phyloP scores from a whole-genome alignment of 2,113 vertebrate genomes.

The Atherinomorus stipes region DNA sequence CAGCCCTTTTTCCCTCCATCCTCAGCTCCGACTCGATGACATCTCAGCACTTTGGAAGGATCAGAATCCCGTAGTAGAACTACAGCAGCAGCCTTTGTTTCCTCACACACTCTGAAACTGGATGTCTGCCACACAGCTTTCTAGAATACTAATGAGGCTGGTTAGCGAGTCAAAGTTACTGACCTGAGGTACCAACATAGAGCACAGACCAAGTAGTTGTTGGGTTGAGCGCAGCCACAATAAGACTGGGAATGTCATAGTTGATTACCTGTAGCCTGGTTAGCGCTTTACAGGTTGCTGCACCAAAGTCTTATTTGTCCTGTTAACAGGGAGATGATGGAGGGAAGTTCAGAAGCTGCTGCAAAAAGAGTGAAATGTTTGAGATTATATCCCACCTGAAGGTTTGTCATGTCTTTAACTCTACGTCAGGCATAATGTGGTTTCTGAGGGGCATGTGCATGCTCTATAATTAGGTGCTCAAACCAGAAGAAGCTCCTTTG shows the following conservation, averaged over 20 bases:
- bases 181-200: slow-evolving; percentile 70
- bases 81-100: slow-evolving; percentile 52
- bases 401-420: slow-evolving; percentile 1
- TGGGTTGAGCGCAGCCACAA: slow-evolving; percentile 45
- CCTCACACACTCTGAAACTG: slow-evolving; percentile 56
- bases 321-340: not conserved
- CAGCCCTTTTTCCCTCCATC: not conserved
- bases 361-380: slow-evolving; percentile 19
- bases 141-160: slow-evolving; percentile 80
- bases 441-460: slow-evolving; percentile 12
- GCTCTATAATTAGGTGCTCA: slow-evolving; percentile 36
- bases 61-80: slow-evolving; percentile 34
- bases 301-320: slow-evolving; percentile 33
- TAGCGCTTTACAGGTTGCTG: slow-evolving; percentile 26
- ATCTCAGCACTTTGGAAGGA: slow-evolving; percentile 48
- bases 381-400: slow-evolving; percentile 16
- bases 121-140: slow-evolving; percentile 69
- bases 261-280: slow-evolving; percentile 51
- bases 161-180: slow-evolving; percentile 78
- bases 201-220: slow-evolving; percentile 53
- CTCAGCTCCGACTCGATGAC: slow-evolving; percentile 1
- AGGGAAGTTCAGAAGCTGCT: not conserved
- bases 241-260: slow-evolving; percentile 62
- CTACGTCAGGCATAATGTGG: slow-evolving; percentile 13
- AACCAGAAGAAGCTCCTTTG: slow-evolving; percentile 23